phyloP scores from a whole-genome alignment of 2,113 vertebrate genomes.

The Poicephalus gulielmi region DNA sequence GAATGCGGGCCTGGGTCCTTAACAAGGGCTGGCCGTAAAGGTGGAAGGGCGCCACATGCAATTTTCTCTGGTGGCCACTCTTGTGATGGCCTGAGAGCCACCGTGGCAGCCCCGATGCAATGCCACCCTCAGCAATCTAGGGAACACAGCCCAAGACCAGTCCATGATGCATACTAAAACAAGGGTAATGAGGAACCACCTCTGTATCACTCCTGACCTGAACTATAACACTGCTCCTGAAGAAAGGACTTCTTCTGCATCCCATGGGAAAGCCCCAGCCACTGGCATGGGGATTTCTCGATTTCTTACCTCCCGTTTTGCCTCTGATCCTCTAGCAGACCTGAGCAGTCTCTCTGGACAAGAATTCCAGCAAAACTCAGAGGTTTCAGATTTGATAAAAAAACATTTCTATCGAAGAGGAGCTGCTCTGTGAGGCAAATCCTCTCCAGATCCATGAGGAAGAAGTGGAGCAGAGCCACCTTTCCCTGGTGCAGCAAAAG shows the following conservation, averaged over 20 bases:
- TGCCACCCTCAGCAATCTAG: rapidly evolving
- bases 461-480: not conserved
- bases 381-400: not conserved
- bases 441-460: not conserved
- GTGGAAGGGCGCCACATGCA: not conserved
- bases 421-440: not conserved
- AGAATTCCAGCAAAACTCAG: not conserved
- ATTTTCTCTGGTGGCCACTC: rapidly evolving
- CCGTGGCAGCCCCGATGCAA: rapidly evolving
- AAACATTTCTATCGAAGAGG: rapidly evolving
- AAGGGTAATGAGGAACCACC: not conserved
- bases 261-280: not conserved
- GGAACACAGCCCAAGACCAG: not conserved
- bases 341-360: rapidly evolving
- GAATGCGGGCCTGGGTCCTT: not conserved
- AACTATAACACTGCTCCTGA: not conserved
- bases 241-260: not conserved
- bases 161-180: not conserved
- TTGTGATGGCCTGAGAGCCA: not conserved
- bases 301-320: not conserved
- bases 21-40: not conserved
- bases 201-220: not conserved
- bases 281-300: rapidly evolving
- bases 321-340: not conserved
- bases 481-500: not conserved